Conservation (phyloP, 2,888 invertebrate genomes). For the Drosophila subsilvestris region DNA sequence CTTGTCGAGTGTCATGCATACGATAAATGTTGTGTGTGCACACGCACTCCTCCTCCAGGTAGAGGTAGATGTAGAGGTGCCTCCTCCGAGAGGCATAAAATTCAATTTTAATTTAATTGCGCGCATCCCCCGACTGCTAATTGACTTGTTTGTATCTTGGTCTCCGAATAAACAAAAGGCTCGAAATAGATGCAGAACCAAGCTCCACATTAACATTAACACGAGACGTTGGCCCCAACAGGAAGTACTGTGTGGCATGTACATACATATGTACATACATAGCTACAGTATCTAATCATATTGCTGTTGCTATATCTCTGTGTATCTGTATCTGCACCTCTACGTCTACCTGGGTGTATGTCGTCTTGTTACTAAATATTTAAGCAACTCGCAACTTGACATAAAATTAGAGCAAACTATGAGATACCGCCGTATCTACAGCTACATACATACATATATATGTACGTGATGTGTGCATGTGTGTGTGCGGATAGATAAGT, state of each 20-base stretch:
- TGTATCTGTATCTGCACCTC: conserved; percentile 14
- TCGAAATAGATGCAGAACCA: conserved; percentile 3
- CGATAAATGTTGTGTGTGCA: conserved; percentile 61
- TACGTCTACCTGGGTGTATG: conserved; percentile 18
- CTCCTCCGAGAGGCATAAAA: conserved; percentile 44
- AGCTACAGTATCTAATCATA: conserved; percentile 68
- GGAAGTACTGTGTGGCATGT: conserved; percentile 56
- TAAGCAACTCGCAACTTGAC: conserved; percentile 65
- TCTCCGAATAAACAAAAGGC: conserved; percentile 29
- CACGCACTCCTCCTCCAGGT: conserved; percentile 11
- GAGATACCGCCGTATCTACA: conserved; percentile 44
- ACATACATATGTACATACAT: not conserved
- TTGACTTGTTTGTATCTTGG: conserved; percentile 57
- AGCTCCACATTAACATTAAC: conserved; percentile 41
- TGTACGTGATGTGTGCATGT: conserved; percentile 17
- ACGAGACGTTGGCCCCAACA: conserved; percentile 60
- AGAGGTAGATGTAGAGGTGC: conserved; percentile 56
- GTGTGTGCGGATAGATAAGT: conserved; percentile 56
- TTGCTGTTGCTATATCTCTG: conserved; percentile 46
- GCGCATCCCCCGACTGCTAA: conserved; percentile 69
- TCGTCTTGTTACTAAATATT: conserved; percentile 73
- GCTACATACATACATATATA: conserved; percentile 20
- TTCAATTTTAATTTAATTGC: conserved; percentile 78
- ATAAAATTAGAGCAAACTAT: conserved; percentile 71
- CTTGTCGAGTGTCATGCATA: conserved; percentile 75